These are phyloP conservation scores for Caenorhabditis inopinata DNA, from an alignment of 1,140 invertebrate species.

Conservation along the genomic window DNA sequence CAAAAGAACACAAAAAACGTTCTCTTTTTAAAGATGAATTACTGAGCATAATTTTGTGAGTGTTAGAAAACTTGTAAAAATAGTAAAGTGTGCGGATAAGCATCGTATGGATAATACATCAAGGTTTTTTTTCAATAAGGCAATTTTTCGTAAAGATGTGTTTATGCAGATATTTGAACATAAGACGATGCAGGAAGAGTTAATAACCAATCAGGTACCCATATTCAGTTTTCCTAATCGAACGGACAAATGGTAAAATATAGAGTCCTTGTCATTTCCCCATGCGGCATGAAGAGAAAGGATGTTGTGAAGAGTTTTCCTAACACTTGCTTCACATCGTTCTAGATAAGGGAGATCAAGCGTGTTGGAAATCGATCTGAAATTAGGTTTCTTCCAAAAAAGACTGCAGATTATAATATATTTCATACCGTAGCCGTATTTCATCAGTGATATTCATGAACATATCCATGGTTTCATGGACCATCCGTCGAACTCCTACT, in stretches of 20 bases:
- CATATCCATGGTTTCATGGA: conserved; percentile 19
- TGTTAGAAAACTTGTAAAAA: too few relatives aligned
- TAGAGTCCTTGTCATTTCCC: conserved; percentile 8
- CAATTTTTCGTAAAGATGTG: not conserved
- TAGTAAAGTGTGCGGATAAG: too few relatives aligned
- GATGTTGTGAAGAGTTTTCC: not conserved
- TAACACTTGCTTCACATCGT: conserved; percentile 6
- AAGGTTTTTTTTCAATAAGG: too few relatives aligned
- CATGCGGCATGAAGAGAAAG: not conserved
- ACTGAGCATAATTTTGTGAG: too few relatives aligned
- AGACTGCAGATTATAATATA: too few relatives aligned
- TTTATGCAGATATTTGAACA: not conserved
- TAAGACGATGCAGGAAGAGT: not conserved
- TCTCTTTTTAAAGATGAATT: too few relatives aligned
- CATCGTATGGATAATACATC: too few relatives aligned
- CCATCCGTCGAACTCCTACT: not conserved
- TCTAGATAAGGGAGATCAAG: not conserved
- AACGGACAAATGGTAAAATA: conserved; percentile 4
- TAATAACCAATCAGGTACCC: not conserved
- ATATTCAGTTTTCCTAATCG: not conserved
- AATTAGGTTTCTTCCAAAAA: not conserved
- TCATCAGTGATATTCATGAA: conserved; percentile 21
- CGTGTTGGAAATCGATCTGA: not conserved
- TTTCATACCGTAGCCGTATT: not conserved
- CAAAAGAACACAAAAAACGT: not conserved